These are phyloP conservation scores for Xestoiulus laeticollis DNA, from an alignment of 2,888 invertebrate genomes.

Conservation along the genomic window DNA sequence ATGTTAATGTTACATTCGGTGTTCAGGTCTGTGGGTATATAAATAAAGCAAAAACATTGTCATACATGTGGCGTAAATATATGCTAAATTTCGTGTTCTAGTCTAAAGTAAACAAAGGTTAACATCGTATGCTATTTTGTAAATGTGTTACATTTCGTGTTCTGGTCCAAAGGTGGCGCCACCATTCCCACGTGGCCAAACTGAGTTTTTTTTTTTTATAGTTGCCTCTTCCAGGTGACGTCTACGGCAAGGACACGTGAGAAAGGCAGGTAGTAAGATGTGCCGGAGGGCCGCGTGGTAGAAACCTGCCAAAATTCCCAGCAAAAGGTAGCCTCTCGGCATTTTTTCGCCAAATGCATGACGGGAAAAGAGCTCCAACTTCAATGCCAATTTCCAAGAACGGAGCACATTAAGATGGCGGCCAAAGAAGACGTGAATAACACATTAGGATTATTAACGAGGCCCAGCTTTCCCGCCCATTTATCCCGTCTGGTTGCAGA, in stretches of 20 bases:
- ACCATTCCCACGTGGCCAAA: not conserved
- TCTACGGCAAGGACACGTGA: slow-evolving; percentile 5
- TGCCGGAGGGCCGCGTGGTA: slow-evolving; percentile 5
- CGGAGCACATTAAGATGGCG: slow-evolving; percentile 44
- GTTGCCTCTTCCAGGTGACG: not conserved
- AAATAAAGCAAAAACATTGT: no score
- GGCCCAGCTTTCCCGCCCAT: slow-evolving; percentile 34
- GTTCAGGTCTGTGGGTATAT: no score
- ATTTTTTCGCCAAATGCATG: not conserved
- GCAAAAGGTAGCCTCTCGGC: not conserved
- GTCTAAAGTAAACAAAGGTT: no score
- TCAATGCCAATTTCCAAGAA: slow-evolving; percentile 47
- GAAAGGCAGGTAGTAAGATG: not conserved
- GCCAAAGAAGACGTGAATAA: slow-evolving; percentile 45
- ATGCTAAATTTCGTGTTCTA: no score
- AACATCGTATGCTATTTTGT: no score
- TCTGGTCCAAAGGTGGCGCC: not conserved
- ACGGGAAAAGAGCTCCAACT: not conserved
- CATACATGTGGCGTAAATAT: no score
- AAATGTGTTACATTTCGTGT: not conserved
- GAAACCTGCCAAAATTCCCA: not conserved
- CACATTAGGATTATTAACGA: slow-evolving; percentile 39
- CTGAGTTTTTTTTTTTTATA: not conserved
- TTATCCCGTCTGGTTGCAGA: not conserved
- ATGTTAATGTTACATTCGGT: no score